Percentiles rank a stretch among this genome's conserved stretches.
Evolutionary conservation across 2,888 invertebrate species (phyloP).

Genomic region (Spodoptera exigua): DNA sequence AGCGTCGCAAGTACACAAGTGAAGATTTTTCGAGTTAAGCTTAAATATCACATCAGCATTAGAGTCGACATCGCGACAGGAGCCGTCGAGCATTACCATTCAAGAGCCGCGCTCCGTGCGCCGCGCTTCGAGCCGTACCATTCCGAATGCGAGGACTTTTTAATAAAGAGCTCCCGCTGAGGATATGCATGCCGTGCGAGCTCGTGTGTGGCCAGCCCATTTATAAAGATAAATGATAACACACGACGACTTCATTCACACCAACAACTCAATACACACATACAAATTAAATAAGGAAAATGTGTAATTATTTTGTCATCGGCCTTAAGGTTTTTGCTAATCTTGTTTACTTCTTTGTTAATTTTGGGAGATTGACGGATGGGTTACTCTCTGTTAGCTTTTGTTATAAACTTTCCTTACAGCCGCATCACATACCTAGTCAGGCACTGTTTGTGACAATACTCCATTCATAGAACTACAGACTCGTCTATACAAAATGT

Average conservation of each 20-base stretch:
- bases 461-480: too few species aligned
- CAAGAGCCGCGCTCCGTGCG: conserved; percentile 15
- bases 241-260: conserved; percentile 6
- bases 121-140: conserved; percentile 12
- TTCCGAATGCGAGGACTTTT: conserved; percentile 48
- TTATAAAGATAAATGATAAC: conserved; percentile 28
- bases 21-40: too few species aligned
- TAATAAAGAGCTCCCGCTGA: conserved; percentile 44
- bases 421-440: too few species aligned
- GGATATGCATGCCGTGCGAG: conserved; percentile 45
- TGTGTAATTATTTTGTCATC: background rate
- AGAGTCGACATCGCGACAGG: conserved; percentile 13
- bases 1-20: too few species aligned
- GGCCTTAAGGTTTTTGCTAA: too few species aligned
- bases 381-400: too few species aligned
- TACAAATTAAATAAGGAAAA: background rate
- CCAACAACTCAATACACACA: background rate
- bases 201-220: conserved; percentile 19
- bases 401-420: too few species aligned
- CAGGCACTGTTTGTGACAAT: too few species aligned
- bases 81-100: conserved; percentile 31
- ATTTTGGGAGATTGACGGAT: too few species aligned
- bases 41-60: conserved; percentile 20
- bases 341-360: too few species aligned
- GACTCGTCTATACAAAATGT: too few species aligned